Conservation (phyloP, 2,797 vertebrate genomes). For the Babyrousa celebensis region DNA sequence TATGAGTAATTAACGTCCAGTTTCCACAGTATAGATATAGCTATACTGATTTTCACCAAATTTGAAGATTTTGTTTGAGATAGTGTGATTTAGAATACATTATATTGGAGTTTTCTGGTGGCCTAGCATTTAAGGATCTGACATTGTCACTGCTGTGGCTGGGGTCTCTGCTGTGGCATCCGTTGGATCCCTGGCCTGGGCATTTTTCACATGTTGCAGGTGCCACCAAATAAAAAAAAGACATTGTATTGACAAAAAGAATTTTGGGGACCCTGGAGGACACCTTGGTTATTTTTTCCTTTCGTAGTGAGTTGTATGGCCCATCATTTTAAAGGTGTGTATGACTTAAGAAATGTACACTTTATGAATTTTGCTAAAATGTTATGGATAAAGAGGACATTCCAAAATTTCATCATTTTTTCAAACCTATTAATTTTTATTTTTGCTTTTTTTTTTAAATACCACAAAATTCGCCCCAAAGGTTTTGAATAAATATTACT, state of each 20-base stretch:
- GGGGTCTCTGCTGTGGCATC: too few species aligned
- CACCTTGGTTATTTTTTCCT: constrained; percentile 17
- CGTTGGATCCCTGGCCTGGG: too few species aligned
- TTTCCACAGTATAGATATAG: neutral
- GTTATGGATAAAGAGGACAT: neutral
- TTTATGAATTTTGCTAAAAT: constrained; percentile 64
- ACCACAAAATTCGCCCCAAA: constrained; percentile 51
- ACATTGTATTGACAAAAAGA: constrained; percentile 11
- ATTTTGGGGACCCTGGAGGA: neutral
- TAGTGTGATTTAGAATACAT: constrained; percentile 45
- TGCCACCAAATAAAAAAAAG: too few species aligned
- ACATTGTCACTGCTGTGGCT: too few species aligned
- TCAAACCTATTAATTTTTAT: constrained; percentile 46
- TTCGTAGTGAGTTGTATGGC: neutral
- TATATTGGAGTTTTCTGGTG: neutral
- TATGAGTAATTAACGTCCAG: constrained; percentile 1
- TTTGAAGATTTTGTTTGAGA: constrained; percentile 1
- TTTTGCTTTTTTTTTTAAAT: constrained; percentile 48
- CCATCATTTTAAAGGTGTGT: constrained; percentile 59
- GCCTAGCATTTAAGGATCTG: too few species aligned
- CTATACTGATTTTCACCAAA: constrained; percentile 27
- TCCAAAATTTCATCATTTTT: constrained; percentile 8
- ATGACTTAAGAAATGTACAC: constrained; percentile 41
- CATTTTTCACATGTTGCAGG: too few species aligned
- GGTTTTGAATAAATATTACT: constrained; percentile 58